Evolutionary conservation across 2,797 vertebrate genomes (phyloP).

Genomic region (Dendrocincla fuliginosa): DNA sequence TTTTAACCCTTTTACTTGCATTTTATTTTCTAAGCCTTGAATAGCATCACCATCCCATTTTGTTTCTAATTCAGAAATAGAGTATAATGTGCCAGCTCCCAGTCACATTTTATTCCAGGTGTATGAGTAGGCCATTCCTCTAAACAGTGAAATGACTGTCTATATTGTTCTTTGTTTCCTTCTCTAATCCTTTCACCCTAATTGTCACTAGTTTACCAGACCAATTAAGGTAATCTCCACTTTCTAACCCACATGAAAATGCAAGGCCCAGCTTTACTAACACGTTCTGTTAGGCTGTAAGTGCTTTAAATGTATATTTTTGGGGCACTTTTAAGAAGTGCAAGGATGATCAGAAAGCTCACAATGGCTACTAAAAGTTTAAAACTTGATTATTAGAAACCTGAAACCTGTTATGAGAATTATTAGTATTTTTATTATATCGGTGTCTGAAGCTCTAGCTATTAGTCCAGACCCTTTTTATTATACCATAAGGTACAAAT

Average conservation of each 20-base stretch:
- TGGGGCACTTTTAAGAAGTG: not conserved
- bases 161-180: not conserved
- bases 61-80: constrained; percentile 3
- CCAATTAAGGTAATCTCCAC: not conserved
- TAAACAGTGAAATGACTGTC: not conserved
- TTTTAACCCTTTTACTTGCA: not conserved
- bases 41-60: not conserved
- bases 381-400: constrained; percentile 18
- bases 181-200: not conserved
- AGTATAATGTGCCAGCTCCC: not conserved
- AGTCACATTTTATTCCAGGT: not conserved
- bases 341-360: not conserved
- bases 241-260: not conserved
- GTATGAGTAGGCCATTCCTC: not conserved
- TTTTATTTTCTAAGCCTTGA: not conserved
- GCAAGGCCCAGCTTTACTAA: not conserved
- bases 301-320: not conserved
- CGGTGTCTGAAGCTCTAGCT: not conserved
- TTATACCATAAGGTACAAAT: constrained; percentile 28
- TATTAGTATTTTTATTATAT: constrained; percentile 35
- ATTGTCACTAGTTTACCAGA: not conserved
- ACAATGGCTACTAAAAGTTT: not conserved
- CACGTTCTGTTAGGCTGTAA: not conserved
- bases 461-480: constrained; percentile 30
- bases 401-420: not conserved